A percentile compares a stretch with the other conserved stretches of the same genome.
Evolutionary conservation across 2,888 invertebrate species (phyloP).

Genomic region (Argyresthia goedartella): DNA sequence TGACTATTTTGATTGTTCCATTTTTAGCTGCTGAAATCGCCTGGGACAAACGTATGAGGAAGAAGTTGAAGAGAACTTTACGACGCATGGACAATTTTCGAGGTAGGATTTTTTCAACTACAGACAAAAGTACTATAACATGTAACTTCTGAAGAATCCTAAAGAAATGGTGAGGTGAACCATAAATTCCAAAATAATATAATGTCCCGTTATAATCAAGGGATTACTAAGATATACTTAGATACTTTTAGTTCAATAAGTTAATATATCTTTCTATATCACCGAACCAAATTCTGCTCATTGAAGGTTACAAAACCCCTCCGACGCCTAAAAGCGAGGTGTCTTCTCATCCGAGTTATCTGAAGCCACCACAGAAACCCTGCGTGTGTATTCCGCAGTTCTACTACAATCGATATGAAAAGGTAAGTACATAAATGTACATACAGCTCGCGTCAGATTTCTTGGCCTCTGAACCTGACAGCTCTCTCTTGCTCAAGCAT

Average conservation of each 20-base stretch:
- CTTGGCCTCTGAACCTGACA: too few species aligned
- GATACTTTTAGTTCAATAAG: background rate
- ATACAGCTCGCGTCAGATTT: too few species aligned
- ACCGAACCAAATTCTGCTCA: background rate
- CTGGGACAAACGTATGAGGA: conserved; percentile 53
- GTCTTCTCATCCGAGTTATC: conserved; percentile 49
- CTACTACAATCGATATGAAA: conserved; percentile 46
- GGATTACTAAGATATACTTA: too few species aligned
- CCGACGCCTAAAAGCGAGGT: conserved; percentile 37
- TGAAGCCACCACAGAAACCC: conserved; percentile 38
- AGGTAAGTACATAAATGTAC: conserved; percentile 39
- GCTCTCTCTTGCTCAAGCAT: too few species aligned
- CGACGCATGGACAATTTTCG: conserved; percentile 43
- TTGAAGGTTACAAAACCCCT: conserved; percentile 43
- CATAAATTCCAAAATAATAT: too few species aligned
- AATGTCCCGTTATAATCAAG: too few species aligned
- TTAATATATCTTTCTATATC: background rate
- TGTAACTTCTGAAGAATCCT: background rate
- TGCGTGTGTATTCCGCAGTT: conserved; percentile 40
- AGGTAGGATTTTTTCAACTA: conserved; percentile 24
- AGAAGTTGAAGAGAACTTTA: conserved; percentile 45
- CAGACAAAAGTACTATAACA: background rate
- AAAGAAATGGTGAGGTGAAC: background rate
- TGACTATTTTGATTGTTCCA: too few species aligned
- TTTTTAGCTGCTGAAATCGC: conserved; percentile 43